Evolutionary conservation across 35 echinoderm and acorn worm genomes (phyloP).

Genomic region (Hemicentrotus pulcherrimus): DNA sequence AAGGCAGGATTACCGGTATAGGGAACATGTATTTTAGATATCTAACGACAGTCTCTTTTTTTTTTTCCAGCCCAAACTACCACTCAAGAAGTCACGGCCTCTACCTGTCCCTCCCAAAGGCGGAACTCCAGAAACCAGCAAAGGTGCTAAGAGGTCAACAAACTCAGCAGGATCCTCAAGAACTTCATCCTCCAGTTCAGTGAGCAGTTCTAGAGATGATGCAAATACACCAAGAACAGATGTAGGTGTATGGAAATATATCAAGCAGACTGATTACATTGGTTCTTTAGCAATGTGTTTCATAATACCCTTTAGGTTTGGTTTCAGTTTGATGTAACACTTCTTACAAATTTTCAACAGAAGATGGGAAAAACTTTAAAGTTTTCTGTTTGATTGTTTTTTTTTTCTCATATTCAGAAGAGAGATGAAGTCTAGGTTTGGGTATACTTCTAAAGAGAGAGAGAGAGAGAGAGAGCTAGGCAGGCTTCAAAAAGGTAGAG

Average conservation of each 20-base stretch:
- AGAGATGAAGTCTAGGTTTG: no score
- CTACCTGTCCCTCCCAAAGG: constrained; percentile 85
- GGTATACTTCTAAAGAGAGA: no score
- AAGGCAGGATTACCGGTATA: no score
- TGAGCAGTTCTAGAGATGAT: constrained; percentile 90
- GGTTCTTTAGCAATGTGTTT: no score
- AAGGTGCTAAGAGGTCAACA: constrained; percentile 65
- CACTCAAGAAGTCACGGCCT: constrained; percentile 71
- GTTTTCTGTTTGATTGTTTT: no score
- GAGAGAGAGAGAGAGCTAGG: neutral
- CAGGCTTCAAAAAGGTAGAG: neutral
- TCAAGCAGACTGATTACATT: no score
- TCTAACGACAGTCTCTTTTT: neutral
- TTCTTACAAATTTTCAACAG: neutral
- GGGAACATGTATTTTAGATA: neutral
- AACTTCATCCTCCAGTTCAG: constrained; percentile 80
- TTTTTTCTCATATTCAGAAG: no score
- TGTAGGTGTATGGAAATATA: neutral
- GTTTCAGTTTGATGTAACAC: neutral
- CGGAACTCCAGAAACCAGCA: constrained; percentile 82
- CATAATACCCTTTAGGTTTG: no score
- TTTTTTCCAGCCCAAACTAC: neutral
- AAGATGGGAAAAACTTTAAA: neutral
- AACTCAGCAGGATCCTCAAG: constrained; percentile 54
- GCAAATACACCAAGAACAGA: constrained; percentile 70